Evolutionary conservation across 1,140 invertebrate species (phyloP).

Genomic region (Eriocheir sinensis): DNA sequence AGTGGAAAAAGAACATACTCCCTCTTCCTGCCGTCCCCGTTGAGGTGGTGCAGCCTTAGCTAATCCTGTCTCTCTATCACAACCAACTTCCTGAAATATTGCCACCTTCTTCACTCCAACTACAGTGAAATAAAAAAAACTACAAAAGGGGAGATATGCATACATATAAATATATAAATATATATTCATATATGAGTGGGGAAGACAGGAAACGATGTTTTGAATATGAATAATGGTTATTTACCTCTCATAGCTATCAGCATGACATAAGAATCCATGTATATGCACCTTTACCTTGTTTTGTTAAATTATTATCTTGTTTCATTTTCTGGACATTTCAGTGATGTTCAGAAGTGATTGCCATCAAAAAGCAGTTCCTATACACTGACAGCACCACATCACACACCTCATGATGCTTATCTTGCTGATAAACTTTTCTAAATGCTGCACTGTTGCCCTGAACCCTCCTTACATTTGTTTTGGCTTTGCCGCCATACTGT

Average conservation of each 20-base stretch:
- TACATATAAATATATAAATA: no score
- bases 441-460: no score
- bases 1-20: slow-evolving; percentile 73
- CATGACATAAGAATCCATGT: background rate
- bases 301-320: no score
- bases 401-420: no score
- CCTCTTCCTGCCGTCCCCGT: slow-evolving; percentile 66
- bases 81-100: slow-evolving; percentile 76
- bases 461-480: no score
- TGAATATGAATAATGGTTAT: background rate
- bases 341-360: background rate
- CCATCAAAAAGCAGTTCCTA: background rate
- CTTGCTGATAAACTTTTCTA: no score
- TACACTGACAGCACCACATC: no score
- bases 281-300: background rate
- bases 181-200: no score
- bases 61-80: slow-evolving; percentile 73
- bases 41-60: slow-evolving; percentile 66
- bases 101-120: slow-evolving; percentile 73
- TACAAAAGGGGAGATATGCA: slow-evolving; percentile 24
- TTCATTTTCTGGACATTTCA: no score
- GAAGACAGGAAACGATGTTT: no score
- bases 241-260: background rate
- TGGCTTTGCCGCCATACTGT: no score
- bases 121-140: background rate